Conservation (phyloP, 2,888 invertebrate species). For the Heliconius cydno region DNA sequence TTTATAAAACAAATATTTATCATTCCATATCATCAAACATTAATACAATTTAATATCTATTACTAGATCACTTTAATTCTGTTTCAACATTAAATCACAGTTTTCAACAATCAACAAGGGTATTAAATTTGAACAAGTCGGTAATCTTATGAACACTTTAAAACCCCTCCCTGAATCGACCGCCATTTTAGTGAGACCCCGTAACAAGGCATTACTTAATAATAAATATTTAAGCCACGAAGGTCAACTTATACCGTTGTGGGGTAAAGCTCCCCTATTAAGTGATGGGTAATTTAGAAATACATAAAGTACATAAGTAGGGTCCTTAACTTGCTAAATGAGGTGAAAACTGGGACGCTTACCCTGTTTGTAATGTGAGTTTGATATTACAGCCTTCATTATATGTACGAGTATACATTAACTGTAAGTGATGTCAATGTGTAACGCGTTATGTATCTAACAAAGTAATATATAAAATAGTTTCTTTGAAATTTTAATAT, state of each 20-base stretch:
- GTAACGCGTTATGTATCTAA: no score
- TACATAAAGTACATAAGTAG: conserved; percentile 83
- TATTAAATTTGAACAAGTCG: conserved; percentile 79
- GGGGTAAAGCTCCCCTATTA: conserved; percentile 76
- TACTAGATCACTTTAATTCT: conserved; percentile 15
- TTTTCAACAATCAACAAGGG: conserved; percentile 56
- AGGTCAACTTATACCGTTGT: conserved; percentile 61
- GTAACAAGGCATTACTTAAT: conserved; percentile 1
- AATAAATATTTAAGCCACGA: conserved; percentile 44
- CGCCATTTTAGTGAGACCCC: conserved; percentile 61
- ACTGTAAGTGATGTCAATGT: no score
- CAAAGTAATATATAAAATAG: not conserved
- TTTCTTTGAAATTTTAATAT: not conserved
- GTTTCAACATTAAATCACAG: conserved; percentile 48
- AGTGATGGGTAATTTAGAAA: conserved; percentile 83
- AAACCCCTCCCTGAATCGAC: conserved; percentile 68
- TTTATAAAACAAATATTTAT: not conserved
- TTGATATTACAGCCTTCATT: conserved; percentile 20
- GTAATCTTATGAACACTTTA: conserved; percentile 80
- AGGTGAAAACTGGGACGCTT: conserved; percentile 80
- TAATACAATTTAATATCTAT: conserved; percentile 15
- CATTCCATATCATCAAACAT: not conserved
- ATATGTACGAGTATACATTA: not conserved
- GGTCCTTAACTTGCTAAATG: conserved; percentile 81
- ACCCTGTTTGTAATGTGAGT: conserved; percentile 64